phyloP scores from a whole-genome alignment of 2,797 vertebrate species.

The Lacerta viridis region DNA sequence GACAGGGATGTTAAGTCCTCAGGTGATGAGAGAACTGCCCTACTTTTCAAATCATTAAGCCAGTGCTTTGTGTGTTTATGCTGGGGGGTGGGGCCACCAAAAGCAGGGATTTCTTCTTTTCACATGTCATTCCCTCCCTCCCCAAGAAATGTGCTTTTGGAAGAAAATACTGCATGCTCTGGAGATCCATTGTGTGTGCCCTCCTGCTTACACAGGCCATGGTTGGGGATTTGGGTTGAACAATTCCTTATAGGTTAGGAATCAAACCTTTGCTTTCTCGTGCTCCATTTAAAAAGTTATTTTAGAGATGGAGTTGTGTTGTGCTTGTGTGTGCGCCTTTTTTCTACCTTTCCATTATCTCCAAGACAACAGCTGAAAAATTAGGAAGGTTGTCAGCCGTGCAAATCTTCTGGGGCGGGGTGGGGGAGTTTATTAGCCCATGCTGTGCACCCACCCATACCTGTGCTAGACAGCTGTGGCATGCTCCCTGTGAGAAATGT shows the following conservation, averaged over 20 bases:
- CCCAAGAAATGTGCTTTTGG: background rate
- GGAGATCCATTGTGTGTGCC: background rate
- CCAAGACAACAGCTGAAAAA: background rate
- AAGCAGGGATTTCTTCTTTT: background rate
- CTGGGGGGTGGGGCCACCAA: background rate
- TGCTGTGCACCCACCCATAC: background rate
- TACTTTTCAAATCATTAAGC: slow-evolving; percentile 57
- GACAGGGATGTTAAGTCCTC: slow-evolving; percentile 73
- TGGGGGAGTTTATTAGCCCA: background rate
- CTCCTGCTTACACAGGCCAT: background rate
- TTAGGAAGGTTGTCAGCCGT: background rate
- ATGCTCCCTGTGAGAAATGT: too few relatives aligned
- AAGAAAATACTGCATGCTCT: background rate
- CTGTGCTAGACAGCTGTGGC: background rate
- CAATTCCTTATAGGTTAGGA: background rate
- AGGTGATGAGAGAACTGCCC: slow-evolving; percentile 66
- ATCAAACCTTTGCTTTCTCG: background rate
- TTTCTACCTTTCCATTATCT: background rate
- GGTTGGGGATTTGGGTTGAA: background rate
- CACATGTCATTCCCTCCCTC: background rate
- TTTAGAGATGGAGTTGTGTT: background rate
- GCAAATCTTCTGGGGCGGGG: background rate
- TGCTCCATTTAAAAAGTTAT: background rate
- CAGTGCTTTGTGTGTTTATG: background rate
- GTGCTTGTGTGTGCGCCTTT: too few relatives aligned